These are phyloP conservation scores for Drosophila pseudoobscura DNA, from an alignment of 1,140 invertebrate genomes.

Conservation along the genomic window DNA sequence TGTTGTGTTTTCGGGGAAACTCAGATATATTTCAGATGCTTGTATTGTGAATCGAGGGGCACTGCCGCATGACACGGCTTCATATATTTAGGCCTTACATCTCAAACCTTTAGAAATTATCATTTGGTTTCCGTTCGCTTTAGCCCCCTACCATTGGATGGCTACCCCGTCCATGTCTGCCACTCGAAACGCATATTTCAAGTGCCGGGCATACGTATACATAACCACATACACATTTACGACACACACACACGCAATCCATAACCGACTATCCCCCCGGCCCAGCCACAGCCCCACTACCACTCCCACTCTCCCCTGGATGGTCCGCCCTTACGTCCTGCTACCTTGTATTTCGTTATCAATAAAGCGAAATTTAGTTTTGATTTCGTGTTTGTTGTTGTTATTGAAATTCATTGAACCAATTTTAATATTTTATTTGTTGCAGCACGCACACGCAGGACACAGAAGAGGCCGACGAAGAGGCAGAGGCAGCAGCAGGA, in stretches of 20 bases:
- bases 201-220: conserved; percentile 53
- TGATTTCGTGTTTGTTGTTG: conserved; percentile 82
- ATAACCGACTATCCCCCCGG: conserved; percentile 1
- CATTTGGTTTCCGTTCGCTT: too few relatives aligned
- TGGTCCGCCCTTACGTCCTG: conserved; percentile 16
- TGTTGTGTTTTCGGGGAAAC: too few relatives aligned
- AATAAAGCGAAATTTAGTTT: conserved; percentile 82
- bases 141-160: background rate
- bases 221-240: conserved; percentile 60
- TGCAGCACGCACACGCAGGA: conserved; percentile 71
- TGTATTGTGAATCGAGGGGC: too few relatives aligned
- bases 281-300: background rate
- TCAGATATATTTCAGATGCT: too few relatives aligned
- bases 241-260: conserved; percentile 47
- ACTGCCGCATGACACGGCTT: too few relatives aligned
- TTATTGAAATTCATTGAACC: conserved; percentile 82
- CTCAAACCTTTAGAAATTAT: too few relatives aligned
- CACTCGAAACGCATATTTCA: conserved; percentile 68
- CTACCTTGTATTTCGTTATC: conserved; percentile 78
- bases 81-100: too few relatives aligned
- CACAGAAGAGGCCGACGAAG: conserved; percentile 3
- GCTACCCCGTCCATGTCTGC: conserved; percentile 16
- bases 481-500: background rate
- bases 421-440: conserved; percentile 82
- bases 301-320: background rate